phyloP scores from a whole-genome alignment of 37 sponge, comb jelly and placozoan species.

The Chondrosia reniformis region DNA sequence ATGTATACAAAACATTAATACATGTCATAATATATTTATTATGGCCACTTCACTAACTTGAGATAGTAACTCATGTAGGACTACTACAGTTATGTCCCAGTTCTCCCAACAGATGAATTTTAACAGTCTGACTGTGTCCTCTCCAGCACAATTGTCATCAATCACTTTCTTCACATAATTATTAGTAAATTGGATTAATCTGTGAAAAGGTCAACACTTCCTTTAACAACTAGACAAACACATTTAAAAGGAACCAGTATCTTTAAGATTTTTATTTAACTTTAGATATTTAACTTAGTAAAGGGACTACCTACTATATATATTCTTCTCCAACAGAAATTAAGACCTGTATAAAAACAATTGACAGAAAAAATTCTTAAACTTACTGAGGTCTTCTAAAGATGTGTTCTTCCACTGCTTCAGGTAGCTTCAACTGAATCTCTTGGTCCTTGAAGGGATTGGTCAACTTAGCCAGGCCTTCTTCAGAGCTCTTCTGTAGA shows the following conservation, averaged over 20 bases:
- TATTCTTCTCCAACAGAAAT: too few species aligned
- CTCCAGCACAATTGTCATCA: conserved; percentile 66
- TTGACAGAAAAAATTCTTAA: too few species aligned
- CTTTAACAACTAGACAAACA: too few species aligned
- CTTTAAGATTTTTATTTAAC: too few species aligned
- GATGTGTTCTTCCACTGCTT: conserved; percentile 62
- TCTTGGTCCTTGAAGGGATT: conserved; percentile 71
- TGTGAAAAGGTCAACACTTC: too few species aligned
- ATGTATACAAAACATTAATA: too few species aligned
- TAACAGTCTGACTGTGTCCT: conserved; percentile 52
- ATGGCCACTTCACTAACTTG: conserved; percentile 65
- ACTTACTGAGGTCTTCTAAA: conserved; percentile 59
- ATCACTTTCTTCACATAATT: conserved; percentile 82
- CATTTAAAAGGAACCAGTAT: too few species aligned
- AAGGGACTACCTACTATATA: too few species aligned
- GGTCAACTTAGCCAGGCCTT: conserved; percentile 37
- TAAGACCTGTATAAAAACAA: too few species aligned
- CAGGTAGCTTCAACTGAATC: conserved; percentile 43
- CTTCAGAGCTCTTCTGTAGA: conserved; percentile 33
- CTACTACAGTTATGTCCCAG: conserved; percentile 68
- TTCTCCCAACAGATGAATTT: conserved; percentile 86
- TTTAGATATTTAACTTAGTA: too few species aligned
- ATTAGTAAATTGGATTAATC: conserved; percentile 40
- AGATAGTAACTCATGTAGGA: conserved; percentile 58
- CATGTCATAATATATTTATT: too few species aligned